Evolutionary conservation across 2,888 invertebrate genomes (phyloP), one percentile per base, ranked within the genome.

Genomic region (Rhagonycha lutea): DNA sequence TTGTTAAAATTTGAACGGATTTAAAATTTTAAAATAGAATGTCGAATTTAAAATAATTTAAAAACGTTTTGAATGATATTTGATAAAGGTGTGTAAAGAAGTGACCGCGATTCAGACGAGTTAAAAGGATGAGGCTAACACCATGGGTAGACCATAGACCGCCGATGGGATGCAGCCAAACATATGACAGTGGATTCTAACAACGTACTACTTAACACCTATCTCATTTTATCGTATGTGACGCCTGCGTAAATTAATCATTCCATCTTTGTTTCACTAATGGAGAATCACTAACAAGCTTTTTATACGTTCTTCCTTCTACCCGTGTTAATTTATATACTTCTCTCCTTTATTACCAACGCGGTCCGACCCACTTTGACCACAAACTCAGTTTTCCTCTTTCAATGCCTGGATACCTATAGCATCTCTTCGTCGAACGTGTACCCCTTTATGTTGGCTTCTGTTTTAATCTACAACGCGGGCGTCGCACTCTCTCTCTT

Each of bases 351-450:
- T 90, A 90, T 90, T 90, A 90, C 90, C 90, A 90, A 90, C 90
- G 89, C 91, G 89, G 91, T 91, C 91, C 92, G 89, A 90, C 92
- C 92, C 91, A 90, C 90, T 89, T 88, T 89, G 90, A 92, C 92
- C 92, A 90, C 92, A 92, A 91, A 91, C 90, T 89, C 90, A 89
- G 89, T 89, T 89, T 88, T 90, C 90, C 90, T 90, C 89, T 89
- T 90, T 89, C 87, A 88, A 88, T 60, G 87, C 88, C 86, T 70
- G 75, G 86, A 88, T 86, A 87, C 87, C 86, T 87, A 88, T 86
- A 87, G 87, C 85, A 79, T 79, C 74, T 84, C 87, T 84, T 83
- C 82, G 83, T 86, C 84, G 81, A 83, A 82, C 85, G 82, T 84
- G 84, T 85, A 86, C 86, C 87, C 87, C 87, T 88, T 86, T 86